Conservation (phyloP, 2,113 vertebrate genomes). For the Hydropotes inermis region DNA sequence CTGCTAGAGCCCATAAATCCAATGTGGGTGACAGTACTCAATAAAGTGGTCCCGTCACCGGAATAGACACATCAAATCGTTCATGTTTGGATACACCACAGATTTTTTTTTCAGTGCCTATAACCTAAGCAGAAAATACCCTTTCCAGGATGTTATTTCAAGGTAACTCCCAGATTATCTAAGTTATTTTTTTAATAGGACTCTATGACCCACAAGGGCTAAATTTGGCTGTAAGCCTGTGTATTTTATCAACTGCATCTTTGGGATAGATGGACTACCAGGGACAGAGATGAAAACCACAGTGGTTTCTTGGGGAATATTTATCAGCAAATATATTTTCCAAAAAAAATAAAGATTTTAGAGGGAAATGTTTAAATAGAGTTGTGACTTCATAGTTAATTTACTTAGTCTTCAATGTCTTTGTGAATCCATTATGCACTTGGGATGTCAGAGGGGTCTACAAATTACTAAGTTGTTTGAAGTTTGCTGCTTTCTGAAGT, state of each 20-base stretch:
- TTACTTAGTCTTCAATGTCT: slow-evolving; percentile 57
- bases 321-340: slow-evolving; percentile 52
- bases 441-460: slow-evolving; percentile 64
- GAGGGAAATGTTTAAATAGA: slow-evolving; percentile 52
- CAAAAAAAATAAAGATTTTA: neutral
- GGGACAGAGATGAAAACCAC: slow-evolving; percentile 28
- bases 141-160: slow-evolving; percentile 11
- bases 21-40: slow-evolving; percentile 1
- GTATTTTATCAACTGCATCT: slow-evolving; percentile 24
- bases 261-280: slow-evolving; percentile 28
- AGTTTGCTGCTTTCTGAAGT: slow-evolving; percentile 66
- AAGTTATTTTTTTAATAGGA: neutral
- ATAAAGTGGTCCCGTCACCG: slow-evolving; percentile 41
- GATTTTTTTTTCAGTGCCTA: neutral
- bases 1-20: slow-evolving; percentile 61
- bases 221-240: neutral
- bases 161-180: neutral
- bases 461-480: slow-evolving; percentile 67
- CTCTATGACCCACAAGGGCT: neutral
- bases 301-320: slow-evolving; percentile 36
- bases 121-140: slow-evolving; percentile 2
- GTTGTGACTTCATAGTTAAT: slow-evolving; percentile 48
- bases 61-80: slow-evolving; percentile 9
- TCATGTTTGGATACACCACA: neutral
- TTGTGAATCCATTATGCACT: slow-evolving; percentile 62